Base-by-base conservation (phyloP, 2,888 invertebrate genomes). In the Thyatira batis region DNA sequence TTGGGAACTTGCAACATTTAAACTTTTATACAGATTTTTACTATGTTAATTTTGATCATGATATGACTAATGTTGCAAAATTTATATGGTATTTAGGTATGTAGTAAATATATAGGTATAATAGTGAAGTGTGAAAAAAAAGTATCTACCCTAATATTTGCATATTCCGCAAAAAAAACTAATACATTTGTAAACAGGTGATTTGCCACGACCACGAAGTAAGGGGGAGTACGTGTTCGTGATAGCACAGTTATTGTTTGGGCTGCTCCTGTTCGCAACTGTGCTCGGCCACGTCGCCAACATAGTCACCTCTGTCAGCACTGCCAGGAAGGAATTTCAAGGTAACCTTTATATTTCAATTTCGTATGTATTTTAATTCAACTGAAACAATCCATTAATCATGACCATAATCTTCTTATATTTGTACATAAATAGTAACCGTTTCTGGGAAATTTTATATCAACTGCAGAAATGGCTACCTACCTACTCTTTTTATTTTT, bases 241-340 rank as follows among this genome's bases (percentile, higher is more conserved):
- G 87, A 98, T 98, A 88, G 94, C 96, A 68, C 98, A 99, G 92
- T 94, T 98, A 80, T 93, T 99, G 73, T 98, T 98, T 86, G 98
- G 98, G 59, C 93, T 99, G 82, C 93, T 99, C 84, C 94, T 99
- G 67, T 99, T 99, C 85, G 98, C 99, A 59, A 97, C 98, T 11
- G 98, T 99, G 59, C 93, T 99, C 70, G 99, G 99, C 11, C 98
- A 99, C 92, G 98, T 99, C 70, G 98, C 98, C 69, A 99, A 98
- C 91, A 99, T 99, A 85, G 99, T 99, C 76, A 98, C 98, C 60
- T 98, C 98, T 55, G 98, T 99, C 80, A 98, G 98, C 87, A 97
- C 98, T 10, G 98, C 98, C 54, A 94, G 98, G 76, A 99, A 99
- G 91, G 99, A 99, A 86, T 99, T 99, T 91, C 99, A 99, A 95